These are phyloP conservation scores for Pimpla rufipes DNA, from an alignment of 2,888 invertebrate genomes.

Conservation along the genomic window DNA sequence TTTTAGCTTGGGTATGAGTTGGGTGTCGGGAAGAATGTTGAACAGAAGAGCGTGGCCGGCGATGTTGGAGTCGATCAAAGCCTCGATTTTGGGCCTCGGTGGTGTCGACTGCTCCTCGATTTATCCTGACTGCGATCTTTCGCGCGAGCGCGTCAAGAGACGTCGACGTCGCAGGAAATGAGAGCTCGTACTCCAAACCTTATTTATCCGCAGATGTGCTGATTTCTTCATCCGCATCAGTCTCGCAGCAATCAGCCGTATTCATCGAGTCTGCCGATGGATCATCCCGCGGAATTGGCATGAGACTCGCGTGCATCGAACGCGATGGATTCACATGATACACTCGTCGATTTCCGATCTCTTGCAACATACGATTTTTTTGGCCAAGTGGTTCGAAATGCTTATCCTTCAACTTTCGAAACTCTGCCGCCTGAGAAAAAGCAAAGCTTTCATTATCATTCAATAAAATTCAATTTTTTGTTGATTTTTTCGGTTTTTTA, in stretches of 20 bases:
- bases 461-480: no score
- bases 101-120: conserved; percentile 88
- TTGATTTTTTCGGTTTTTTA: no score
- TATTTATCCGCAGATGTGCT: not conserved
- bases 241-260: conserved; percentile 24
- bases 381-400: conserved; percentile 85
- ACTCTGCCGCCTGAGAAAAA: conserved; percentile 86
- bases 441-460: not conserved
- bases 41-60: conserved; percentile 84
- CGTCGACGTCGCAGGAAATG: conserved; percentile 80
- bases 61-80: conserved; percentile 88
- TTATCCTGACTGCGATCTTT: conserved; percentile 87
- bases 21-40: conserved; percentile 88
- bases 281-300: conserved; percentile 72
- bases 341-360: conserved; percentile 83
- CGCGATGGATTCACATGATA: conserved; percentile 86
- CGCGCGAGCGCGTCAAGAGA: conserved; percentile 82
- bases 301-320: conserved; percentile 74
- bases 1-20: conserved; percentile 92
- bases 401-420: conserved; percentile 86
- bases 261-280: conserved; percentile 9
- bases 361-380: conserved; percentile 14
- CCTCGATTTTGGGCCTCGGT: conserved; percentile 90
- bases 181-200: not conserved
- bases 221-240: conserved; percentile 3